These are phyloP conservation scores for Ernsta delagoae DNA, from an alignment of 2,888 invertebrate species.

Conservation along the genomic window DNA sequence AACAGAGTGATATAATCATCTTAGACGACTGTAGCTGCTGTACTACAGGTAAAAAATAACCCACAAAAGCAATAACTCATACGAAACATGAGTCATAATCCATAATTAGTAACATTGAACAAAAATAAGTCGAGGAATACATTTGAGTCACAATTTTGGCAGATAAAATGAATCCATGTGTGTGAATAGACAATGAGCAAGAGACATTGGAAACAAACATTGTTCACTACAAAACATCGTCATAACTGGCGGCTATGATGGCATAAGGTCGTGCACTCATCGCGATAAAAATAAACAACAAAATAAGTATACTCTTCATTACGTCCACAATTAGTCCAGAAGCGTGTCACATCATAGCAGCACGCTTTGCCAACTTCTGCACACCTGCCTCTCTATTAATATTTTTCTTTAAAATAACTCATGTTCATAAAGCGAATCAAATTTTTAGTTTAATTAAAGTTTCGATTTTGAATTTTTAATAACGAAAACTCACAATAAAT, in stretches of 20 bases:
- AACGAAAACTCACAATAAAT: not conserved
- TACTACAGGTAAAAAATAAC: constrained; percentile 9
- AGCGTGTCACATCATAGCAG: constrained; percentile 64
- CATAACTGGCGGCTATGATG: constrained; percentile 39
- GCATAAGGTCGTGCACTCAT: constrained; percentile 49
- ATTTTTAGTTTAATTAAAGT: constrained; percentile 16
- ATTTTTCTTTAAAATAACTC: constrained; percentile 75
- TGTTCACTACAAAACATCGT: constrained; percentile 50
- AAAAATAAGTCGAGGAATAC: constrained; percentile 59
- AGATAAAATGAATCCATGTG: constrained; percentile 59
- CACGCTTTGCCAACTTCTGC: constrained; percentile 70
- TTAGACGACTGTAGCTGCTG: too few species aligned
- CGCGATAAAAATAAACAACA: constrained; percentile 59
- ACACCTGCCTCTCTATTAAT: constrained; percentile 82
- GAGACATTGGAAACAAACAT: constrained; percentile 45
- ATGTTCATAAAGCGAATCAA: constrained; percentile 25
- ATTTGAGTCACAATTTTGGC: constrained; percentile 63
- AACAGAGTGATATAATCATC: too few species aligned
- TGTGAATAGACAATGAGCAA: constrained; percentile 60
- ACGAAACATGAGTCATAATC: constrained; percentile 50
- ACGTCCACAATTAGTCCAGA: constrained; percentile 75
- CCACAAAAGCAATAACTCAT: constrained; percentile 36
- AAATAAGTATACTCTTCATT: constrained; percentile 57
- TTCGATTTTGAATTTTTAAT: not conserved
- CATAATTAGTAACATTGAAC: constrained; percentile 60